phyloP scores from a whole-genome alignment of 2,113 vertebrate species.

The Lutjanus erythropterus region DNA sequence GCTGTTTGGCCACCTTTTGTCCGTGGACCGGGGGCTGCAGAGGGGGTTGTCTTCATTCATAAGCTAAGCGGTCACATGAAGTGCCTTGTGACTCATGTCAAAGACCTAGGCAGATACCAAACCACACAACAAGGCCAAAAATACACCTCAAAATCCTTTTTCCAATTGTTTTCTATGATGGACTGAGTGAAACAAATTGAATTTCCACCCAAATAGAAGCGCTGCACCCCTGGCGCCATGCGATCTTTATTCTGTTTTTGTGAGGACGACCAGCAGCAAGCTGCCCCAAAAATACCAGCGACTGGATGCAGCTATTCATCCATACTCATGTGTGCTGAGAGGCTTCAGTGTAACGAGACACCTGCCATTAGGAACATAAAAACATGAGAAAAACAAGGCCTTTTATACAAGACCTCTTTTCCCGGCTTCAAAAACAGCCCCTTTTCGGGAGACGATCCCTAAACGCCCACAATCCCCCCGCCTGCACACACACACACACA shows the following conservation, averaged over 20 bases:
- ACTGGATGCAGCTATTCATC: constrained; percentile 56
- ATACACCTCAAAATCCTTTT: constrained; percentile 24
- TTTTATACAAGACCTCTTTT: constrained; percentile 36
- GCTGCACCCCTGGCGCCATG: neutral
- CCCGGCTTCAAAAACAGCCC: constrained; percentile 50
- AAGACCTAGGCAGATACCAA: constrained; percentile 23
- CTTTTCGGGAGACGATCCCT: constrained; percentile 17
- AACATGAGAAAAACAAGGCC: constrained; percentile 42
- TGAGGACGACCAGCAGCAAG: neutral
- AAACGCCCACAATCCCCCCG: neutral
- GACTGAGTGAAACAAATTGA: constrained; percentile 4
- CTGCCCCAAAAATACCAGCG: constrained; percentile 45
- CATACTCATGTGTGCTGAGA: constrained; percentile 41
- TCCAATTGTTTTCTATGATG: constrained; percentile 7
- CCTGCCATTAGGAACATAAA: constrained; percentile 51
- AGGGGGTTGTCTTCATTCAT: constrained; percentile 64
- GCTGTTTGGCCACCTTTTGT: constrained; percentile 64
- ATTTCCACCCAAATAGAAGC: neutral
- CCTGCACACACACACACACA: constrained; percentile 3
- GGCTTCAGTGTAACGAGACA: constrained; percentile 63
- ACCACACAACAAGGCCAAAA: constrained; percentile 2
- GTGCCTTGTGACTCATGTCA: constrained; percentile 64
- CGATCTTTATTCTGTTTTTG: constrained; percentile 26
- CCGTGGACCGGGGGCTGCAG: constrained; percentile 23
- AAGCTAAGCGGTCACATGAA: constrained; percentile 71